phyloP scores from a whole-genome alignment of 2,113 vertebrate genomes.

The Sinocyclocheilus grahami region DNA sequence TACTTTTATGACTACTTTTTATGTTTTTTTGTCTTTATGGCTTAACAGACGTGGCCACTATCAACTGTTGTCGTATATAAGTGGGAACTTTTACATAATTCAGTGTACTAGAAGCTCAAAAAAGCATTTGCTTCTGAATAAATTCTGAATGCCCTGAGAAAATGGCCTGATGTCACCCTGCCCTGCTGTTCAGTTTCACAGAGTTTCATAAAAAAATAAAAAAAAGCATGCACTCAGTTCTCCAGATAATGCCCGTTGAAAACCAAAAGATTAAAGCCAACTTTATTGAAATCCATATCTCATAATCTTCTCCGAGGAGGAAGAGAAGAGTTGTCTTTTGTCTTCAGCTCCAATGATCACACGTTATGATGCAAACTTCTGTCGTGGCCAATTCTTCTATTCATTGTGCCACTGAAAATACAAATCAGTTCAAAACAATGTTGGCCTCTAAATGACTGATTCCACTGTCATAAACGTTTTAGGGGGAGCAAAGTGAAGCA shows the following conservation, averaged over 20 bases:
- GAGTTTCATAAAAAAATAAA: constrained; percentile 28
- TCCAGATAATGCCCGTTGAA: constrained; percentile 18
- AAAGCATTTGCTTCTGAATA: not conserved
- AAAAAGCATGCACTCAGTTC: constrained; percentile 12
- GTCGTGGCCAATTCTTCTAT: constrained; percentile 39
- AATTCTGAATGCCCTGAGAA: constrained; percentile 3
- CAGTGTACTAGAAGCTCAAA: not conserved
- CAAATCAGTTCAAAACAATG: constrained; percentile 65
- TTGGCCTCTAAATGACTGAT: constrained; percentile 59
- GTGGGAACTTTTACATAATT: constrained; percentile 9
- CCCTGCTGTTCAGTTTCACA: constrained; percentile 9
- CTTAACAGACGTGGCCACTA: not conserved
- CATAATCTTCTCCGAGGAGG: constrained; percentile 37
- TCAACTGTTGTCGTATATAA: not conserved
- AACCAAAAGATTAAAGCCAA: constrained; percentile 33
- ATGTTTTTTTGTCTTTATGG: not conserved
- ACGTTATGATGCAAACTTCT: constrained; percentile 40
- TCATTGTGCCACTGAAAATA: constrained; percentile 53
- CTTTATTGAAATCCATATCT: constrained; percentile 40
- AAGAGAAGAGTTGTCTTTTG: constrained; percentile 35
- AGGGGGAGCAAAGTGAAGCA: constrained; percentile 63
- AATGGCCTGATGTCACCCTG: not conserved
- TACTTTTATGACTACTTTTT: not conserved
- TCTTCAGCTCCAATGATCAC: constrained; percentile 27
- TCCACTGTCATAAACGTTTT: constrained; percentile 65